Evolutionary conservation across 2,797 vertebrate species (phyloP), one percentile per base, ranked within the genome.

Genomic region (Peromyscus aztecus): DNA sequence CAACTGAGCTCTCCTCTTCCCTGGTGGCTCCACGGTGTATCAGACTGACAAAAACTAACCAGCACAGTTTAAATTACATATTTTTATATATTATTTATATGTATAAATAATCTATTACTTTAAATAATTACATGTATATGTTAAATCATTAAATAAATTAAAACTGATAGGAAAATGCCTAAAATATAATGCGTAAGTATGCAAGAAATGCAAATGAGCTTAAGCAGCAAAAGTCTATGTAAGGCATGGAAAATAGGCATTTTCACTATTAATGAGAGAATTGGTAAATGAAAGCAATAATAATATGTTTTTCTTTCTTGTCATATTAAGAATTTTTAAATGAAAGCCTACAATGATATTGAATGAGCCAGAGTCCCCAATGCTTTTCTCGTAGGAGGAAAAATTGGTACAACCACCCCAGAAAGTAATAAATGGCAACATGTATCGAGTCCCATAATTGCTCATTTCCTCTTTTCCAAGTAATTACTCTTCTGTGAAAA

Each of bases 401-500:
- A 93, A 73, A 88, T 49, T 90, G 52, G 49, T 83, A 83, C 27
- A 94, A 85, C 34, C 49, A 67, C 83, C 59, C 21, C 43, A 61
- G 29, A 80, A 94, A 93, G 13, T 46, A 89, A 86, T 61, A 95
- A 96, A 55, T 75, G 90, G 34, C 29, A 65, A 52, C 24, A 67
- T 43, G 46, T 49, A 83, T 92, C 4, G 69, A 95, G 40, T 76
- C 46, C 87, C 69, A 11, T 88, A 90, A 96, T 69, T 92, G 85
- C 34, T 95, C n/a, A 92, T 95, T 94, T 94, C 73, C 37, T 94
- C 87, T 73, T 96, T 88, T 95, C 37, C 59, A 81, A 91, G 46
- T 94, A 91, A 97, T 96, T 87, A 63, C 34, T 89, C 34, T 83
- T 95, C 83, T 95, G 43, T 84, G 83, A 96, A 97, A 95, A 94